Evolutionary conservation across 2,797 vertebrate genomes (phyloP), one percentile per base, ranked within the genome.

Genomic region (Emys orbicularis): DNA sequence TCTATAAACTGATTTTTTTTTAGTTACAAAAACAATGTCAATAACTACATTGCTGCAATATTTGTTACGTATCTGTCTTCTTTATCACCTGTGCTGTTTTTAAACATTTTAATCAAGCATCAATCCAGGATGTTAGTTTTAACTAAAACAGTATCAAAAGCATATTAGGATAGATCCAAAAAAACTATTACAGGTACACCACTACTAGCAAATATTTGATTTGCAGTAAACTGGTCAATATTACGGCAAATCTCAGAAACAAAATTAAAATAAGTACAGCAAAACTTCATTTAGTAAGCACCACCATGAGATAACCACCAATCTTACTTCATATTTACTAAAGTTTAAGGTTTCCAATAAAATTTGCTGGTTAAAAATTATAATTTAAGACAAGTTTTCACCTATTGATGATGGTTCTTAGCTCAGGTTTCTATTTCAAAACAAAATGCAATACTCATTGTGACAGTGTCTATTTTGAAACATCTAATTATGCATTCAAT

Each of bases 111-210:
- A 57, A 86, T 50, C 53, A 84, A 10, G 37, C 53, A 86, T 59
- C 21, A 29, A 86, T 47, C 77, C 25, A 31, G 12, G 59, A 92
- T 31, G 84, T 72, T 25, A 23, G 21, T 53, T 37, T 92, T 76
- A 92, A 92, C 8, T 10, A 87, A 76, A 6, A 76, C 90, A 93
- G 89, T 10, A 84, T 80, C 72, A 74, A 86, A 94, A 95, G 90
- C 8, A 84, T 15, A 80, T 47, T 50, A 89, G 16, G 27, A 87
- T 53, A 88, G 79, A 59, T 92, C 34, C 21, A 82, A 87, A 87
- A 87, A 86, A 2, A 18, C 65, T 11, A 68, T 12, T 23, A 41
- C 23, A 52, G 1, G 1, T 56, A 68, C 16, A 21, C 19, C 59
- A 56, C 52, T 84, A 83, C n/a, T 34, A 93, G n/a, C 49, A 85